Conservation (phyloP, 1,140 invertebrate genomes). For the Bombus cullumanus region DNA sequence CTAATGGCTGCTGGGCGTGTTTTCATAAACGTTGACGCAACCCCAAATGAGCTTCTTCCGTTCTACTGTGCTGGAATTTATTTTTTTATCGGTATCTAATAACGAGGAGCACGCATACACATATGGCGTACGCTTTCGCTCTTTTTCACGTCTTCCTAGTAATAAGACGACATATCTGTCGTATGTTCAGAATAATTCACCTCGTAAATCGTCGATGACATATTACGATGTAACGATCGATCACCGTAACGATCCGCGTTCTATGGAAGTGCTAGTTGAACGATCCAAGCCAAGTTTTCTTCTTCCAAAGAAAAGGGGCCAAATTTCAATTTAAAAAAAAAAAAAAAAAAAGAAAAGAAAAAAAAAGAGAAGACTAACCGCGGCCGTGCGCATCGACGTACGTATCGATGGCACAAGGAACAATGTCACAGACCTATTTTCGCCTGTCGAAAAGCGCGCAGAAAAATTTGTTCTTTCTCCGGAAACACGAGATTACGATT, state of each 20-base stretch:
- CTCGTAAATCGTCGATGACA: background rate
- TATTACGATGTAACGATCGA: background rate
- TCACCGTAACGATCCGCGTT: constrained; percentile 1
- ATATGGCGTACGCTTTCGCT: constrained; percentile 43
- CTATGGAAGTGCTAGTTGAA: constrained; percentile 50
- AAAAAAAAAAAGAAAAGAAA: background rate
- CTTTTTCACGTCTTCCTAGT: constrained; percentile 51
- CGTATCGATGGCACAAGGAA: background rate
- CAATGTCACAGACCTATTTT: constrained; percentile 8
- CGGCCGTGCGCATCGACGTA: constrained; percentile 3
- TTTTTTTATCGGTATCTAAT: constrained; percentile 41
- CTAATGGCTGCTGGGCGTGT: constrained; percentile 19
- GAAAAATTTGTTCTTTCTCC: constrained; percentile 18
- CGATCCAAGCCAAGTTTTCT: constrained; percentile 65
- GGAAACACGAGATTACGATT: constrained; percentile 33
- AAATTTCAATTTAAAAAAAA: constrained; percentile 49
- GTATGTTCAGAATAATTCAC: background rate
- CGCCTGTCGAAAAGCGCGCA: background rate
- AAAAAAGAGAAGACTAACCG: constrained; percentile 29
- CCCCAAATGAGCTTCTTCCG: constrained; percentile 41
- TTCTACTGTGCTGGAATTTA: constrained; percentile 48
- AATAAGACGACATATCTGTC: background rate
- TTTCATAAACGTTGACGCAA: constrained; percentile 11
- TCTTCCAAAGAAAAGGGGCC: constrained; percentile 70
- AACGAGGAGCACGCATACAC: constrained; percentile 25